Evolutionary conservation across 2,888 invertebrate species (phyloP), one percentile per base, ranked within the genome.

Genomic region (Apoda limacodes): DNA sequence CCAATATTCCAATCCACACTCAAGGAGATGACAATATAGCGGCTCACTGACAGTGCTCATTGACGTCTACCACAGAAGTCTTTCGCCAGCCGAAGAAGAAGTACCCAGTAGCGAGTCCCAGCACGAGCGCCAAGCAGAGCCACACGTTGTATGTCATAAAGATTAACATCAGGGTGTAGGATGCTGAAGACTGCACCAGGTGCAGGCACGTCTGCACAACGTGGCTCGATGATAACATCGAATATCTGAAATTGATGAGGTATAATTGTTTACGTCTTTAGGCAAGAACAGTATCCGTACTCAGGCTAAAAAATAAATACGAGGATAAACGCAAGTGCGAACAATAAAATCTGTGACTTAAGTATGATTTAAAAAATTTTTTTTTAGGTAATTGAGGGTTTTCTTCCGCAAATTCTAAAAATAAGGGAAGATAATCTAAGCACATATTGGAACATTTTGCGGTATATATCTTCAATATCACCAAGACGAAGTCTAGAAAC

Each of bases 81-180:
- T 95, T 94, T 60, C 91, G 89, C 95, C 96, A 96, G 30, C 95
- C 96, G 64, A 97, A 97, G 42, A 94, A 82, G 76, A 97, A 97
- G 75, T 96, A 97, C 4, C 97, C 97, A 11, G 89, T 82, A 1
- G 90, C 94, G n/a, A 95, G 90, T 1, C 97, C 97, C 1, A 91
- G 60, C 1, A 95, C 88, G 5, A 96, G 90, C 2, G 94, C 93
- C 23, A 95, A 48, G 62, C 95, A 95, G 31, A 97, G 85, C 92
- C 93, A 97, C 21, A 92, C 88, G 66, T 97, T 97, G 85, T 95
- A 97, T 1, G 96, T 97, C 97, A 97, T 97, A 78, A 97, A 96
- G 50, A 96, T 91, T 72, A 97, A 72, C 97, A 97, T 97, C 17
- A 97, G 86, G 52, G 95, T 85, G 76, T 97, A 96, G 33, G 95